Conservation (phyloP, 2,797 vertebrate genomes). For the Schizopygopsis malacanthus region DNA sequence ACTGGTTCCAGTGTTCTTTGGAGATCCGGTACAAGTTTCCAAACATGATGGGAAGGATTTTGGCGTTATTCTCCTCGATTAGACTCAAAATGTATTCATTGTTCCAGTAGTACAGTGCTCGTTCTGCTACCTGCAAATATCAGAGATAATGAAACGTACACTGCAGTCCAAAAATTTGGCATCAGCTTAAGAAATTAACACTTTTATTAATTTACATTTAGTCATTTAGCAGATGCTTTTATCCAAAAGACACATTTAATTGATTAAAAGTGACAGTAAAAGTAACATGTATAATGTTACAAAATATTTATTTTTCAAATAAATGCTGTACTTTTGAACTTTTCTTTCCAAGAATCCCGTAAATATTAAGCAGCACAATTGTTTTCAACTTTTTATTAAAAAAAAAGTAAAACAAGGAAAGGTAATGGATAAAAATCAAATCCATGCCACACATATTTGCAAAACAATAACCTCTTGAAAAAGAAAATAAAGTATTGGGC, state of each 20-base stretch:
- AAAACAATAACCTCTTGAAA: too few species aligned
- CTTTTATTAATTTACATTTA: neutral
- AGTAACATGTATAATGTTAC: neutral
- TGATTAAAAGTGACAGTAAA: neutral
- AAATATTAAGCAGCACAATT: neutral
- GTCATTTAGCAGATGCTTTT: too few species aligned
- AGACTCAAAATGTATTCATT: slow-evolving; percentile 99
- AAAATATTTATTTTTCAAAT: neutral
- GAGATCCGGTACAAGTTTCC: slow-evolving; percentile 96
- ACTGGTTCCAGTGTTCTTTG: slow-evolving; percentile 99
- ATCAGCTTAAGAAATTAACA: neutral
- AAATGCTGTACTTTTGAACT: neutral
- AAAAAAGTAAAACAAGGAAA: too few species aligned
- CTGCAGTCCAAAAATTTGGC: neutral
- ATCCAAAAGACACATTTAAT: neutral
- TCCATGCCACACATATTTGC: too few species aligned
- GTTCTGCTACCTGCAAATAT: slow-evolving; percentile 89
- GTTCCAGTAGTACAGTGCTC: slow-evolving; percentile 98
- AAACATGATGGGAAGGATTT: slow-evolving; percentile 96
- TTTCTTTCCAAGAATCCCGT: neutral
- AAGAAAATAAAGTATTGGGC: too few species aligned
- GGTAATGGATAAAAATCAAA: too few species aligned
- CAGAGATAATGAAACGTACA: neutral
- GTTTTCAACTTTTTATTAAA: too few species aligned
- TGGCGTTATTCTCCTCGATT: slow-evolving; percentile 97